Evolutionary conservation across 1,140 invertebrate species (phyloP), one percentile per base, ranked within the genome.

Genomic region (Drosophila tristis): DNA sequence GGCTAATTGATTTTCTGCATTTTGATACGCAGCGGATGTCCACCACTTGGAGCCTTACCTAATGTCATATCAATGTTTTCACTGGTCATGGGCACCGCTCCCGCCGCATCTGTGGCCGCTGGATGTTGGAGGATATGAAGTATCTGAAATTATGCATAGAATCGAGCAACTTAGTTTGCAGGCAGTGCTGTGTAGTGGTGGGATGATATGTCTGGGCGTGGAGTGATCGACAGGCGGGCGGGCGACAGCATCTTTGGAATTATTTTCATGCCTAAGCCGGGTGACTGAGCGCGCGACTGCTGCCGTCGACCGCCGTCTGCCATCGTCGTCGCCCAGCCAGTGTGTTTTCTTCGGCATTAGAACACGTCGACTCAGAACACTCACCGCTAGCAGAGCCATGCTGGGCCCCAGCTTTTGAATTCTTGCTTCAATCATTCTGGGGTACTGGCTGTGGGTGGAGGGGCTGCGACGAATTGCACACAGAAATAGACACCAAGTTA

Each of bases 1-100:
- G 48, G 39, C 31, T 58, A 50, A 77, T 61, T 65, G 58, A 71
- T 70, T 78, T 61, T 70, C 57, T 56, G 35, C 29, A 63, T 13
- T 44, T 48, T 25, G 25, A 60, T 51, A 29, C 59, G 15, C 9
- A 48, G 26, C 59, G 51, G 20, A 45, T 55, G 11, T 2, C 11
- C 35, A 39, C 35, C 11, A 11, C 11, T 56, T n/a, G 51, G 44
- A 3, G 8, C 26, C 93, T 94, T 94, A 97, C 96, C 96, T 93
- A 97, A 93, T 68, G 95, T 95, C 93, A 95, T 95, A 93, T 97
- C 96, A 92, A 97, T 94, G 93, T 97, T 97, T 81, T 94, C 93
- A 92, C 94, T 93, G 61, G 95, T 96, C 78, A 98, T 94, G 86
- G 96, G 93, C 48, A 96, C 94, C 55, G 96, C 96, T 63, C 95